These are phyloP conservation scores for Chloroceryle inda DNA, from an alignment of 2,797 vertebrate species.

Conservation along the genomic window DNA sequence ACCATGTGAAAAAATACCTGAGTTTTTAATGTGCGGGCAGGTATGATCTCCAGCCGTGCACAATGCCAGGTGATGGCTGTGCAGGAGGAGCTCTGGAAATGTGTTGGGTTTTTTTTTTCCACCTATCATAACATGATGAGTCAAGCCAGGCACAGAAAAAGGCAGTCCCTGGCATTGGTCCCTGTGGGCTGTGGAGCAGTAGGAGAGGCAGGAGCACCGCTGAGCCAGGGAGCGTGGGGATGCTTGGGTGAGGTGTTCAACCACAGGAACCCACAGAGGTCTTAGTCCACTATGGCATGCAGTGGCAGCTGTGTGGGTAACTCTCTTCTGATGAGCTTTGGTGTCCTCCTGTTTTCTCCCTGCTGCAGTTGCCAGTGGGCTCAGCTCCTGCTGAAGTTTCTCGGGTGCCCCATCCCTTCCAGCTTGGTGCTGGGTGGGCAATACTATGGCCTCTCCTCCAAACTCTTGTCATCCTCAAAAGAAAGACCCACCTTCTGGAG, in stretches of 20 bases:
- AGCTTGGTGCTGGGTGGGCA: neutral
- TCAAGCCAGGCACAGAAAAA: neutral
- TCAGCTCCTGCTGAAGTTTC: neutral
- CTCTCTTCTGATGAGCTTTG: neutral
- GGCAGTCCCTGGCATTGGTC: accelerated
- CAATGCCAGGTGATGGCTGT: neutral
- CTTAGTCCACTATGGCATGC: accelerated
- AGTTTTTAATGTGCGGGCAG: neutral
- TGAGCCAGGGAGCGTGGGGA: neutral
- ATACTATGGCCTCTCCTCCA: neutral
- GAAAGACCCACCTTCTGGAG: neutral
- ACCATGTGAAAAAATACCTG: neutral
- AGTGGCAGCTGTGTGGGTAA: accelerated
- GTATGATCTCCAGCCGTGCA: neutral
- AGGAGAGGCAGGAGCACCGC: neutral
- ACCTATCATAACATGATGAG: neutral
- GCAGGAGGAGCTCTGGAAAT: neutral
- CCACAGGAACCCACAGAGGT: neutral
- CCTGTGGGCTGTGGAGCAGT: neutral
- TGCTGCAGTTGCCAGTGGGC: too few species aligned
- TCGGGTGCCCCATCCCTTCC: neutral
- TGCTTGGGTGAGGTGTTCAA: neutral
- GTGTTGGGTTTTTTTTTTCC: neutral
- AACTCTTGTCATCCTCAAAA: neutral
- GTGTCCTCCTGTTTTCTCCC: neutral